A percentile compares a stretch with the other conserved stretches of the same genome.
phyloP scores from a whole-genome alignment of 1,140 invertebrate species.

The Capitella teleta region DNA sequence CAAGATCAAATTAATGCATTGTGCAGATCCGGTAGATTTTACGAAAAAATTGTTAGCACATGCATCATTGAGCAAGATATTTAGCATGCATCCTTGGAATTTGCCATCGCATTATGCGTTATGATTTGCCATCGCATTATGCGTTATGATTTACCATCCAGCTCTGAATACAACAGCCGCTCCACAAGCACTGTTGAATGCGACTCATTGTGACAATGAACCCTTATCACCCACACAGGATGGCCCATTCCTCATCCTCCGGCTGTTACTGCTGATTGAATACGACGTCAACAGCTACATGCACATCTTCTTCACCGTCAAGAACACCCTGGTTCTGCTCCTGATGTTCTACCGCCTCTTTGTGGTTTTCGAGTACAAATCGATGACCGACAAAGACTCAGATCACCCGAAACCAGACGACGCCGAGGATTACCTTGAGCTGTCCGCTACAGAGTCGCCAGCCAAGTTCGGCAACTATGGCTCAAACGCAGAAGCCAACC shows the following conservation, averaged over 20 bases:
- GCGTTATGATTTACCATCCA: neutral
- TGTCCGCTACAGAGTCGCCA: too few species aligned
- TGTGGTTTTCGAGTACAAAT: too few species aligned
- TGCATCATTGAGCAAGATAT: too few species aligned
- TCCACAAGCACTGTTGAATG: neutral
- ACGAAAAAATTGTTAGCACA: too few species aligned
- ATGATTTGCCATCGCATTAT: neutral
- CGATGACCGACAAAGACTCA: neutral
- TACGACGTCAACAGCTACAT: conserved; percentile 3
- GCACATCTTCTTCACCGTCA: conserved; percentile 8
- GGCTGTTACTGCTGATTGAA: neutral
- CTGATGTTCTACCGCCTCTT: conserved; percentile 6
- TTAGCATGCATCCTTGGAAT: too few species aligned
- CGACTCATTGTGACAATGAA: neutral
- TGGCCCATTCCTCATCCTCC: conserved; percentile 1
- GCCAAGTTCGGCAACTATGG: too few species aligned
- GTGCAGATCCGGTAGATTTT: too few species aligned
- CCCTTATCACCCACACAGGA: neutral
- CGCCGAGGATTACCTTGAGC: too few species aligned
- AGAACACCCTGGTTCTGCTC: conserved; percentile 5
- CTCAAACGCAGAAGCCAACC: too few species aligned
- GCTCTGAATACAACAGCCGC: neutral
- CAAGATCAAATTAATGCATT: too few species aligned
- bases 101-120: too few species aligned
- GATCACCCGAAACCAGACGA: too few species aligned